phyloP scores from a whole-genome alignment of 2,113 vertebrate species.

The Sisor rabdophorus region DNA sequence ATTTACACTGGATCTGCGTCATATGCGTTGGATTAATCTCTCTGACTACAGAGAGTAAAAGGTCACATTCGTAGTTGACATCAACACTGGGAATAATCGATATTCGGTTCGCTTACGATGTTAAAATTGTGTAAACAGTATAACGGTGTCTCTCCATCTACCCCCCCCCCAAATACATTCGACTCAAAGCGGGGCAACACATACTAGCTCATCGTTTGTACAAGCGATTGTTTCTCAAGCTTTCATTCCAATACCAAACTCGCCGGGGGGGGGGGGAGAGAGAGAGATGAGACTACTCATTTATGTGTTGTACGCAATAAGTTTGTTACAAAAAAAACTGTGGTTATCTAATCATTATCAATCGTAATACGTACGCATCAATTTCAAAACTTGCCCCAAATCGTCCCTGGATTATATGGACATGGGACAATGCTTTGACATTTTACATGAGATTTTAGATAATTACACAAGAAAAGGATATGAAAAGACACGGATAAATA shows the following conservation, averaged over 20 bases:
- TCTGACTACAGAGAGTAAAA: conserved; percentile 7
- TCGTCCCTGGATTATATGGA: conserved; percentile 8
- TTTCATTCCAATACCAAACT: conserved; percentile 17
- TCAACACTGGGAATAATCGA: conserved; percentile 20
- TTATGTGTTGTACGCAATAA: not conserved
- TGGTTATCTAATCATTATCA: conserved; percentile 16
- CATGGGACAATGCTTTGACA: not conserved
- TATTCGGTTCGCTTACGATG: not conserved
- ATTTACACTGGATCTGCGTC: conserved; percentile 8
- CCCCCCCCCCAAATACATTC: conserved; percentile 8
- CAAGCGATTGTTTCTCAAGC: conserved; percentile 5
- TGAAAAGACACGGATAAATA: conserved; percentile 33
- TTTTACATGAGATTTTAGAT: conserved; percentile 18
- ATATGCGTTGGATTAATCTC: not conserved
- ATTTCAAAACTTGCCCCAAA: not conserved
- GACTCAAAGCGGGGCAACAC: not conserved
- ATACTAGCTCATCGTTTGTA: not conserved
- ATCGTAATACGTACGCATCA: conserved; percentile 7
- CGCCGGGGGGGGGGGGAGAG: too few species aligned
- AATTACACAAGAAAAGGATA: conserved; percentile 10
- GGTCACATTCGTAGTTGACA: conserved; percentile 7
- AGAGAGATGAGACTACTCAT: too few species aligned
- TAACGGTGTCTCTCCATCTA: not conserved
- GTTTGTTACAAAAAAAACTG: conserved; percentile 14
- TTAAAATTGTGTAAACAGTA: conserved; percentile 27